Evolutionary conservation across 2,797 vertebrate species (phyloP).

Genomic region (Takifugu rubripes): DNA sequence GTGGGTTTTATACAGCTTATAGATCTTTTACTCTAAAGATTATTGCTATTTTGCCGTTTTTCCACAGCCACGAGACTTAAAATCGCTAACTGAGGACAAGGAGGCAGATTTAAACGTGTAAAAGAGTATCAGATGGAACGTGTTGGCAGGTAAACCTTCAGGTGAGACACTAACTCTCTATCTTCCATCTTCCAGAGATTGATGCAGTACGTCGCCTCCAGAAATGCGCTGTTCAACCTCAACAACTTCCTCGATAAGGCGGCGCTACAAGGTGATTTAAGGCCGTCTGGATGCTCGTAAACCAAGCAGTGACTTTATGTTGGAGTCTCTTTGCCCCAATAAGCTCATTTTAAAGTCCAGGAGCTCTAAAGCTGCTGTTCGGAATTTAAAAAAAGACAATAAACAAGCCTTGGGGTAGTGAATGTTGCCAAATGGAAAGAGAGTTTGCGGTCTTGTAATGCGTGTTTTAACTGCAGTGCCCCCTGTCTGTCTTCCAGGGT

Average conservation of each 20-base stretch:
- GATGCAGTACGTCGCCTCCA: slow-evolving; percentile 95
- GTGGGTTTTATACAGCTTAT: too few species aligned
- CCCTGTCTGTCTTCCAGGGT: slow-evolving; percentile 74
- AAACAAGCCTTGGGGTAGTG: slow-evolving; percentile 24
- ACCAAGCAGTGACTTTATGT: slow-evolving; percentile 64
- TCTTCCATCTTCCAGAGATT: slow-evolving; percentile 80
- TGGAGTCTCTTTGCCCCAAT: slow-evolving; percentile 39
- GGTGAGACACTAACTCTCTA: slow-evolving; percentile 36
- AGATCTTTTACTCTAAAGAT: too few species aligned
- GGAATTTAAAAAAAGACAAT: slow-evolving; percentile 2
- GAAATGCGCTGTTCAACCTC: slow-evolving; percentile 94
- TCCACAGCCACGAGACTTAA: too few species aligned
- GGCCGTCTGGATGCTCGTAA: slow-evolving; percentile 48
- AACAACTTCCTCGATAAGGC: slow-evolving; percentile 98
- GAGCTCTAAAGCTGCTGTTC: not conserved
- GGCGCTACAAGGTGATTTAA: slow-evolving; percentile 89
- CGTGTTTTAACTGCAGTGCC: slow-evolving; percentile 30
- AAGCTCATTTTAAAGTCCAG: slow-evolving; percentile 39
- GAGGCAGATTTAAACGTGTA: too few species aligned
- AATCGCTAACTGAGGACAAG: too few species aligned
- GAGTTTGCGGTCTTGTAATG: not conserved
- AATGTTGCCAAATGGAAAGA: too few species aligned
- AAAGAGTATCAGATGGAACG: too few species aligned
- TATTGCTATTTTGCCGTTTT: too few species aligned
- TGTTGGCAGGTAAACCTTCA: slow-evolving; percentile 7